Percentiles rank a stretch among this genome's conserved stretches.
Evolutionary conservation across 2,797 vertebrate species (phyloP).

Genomic region (Sternarchorhynchus goeldii): DNA sequence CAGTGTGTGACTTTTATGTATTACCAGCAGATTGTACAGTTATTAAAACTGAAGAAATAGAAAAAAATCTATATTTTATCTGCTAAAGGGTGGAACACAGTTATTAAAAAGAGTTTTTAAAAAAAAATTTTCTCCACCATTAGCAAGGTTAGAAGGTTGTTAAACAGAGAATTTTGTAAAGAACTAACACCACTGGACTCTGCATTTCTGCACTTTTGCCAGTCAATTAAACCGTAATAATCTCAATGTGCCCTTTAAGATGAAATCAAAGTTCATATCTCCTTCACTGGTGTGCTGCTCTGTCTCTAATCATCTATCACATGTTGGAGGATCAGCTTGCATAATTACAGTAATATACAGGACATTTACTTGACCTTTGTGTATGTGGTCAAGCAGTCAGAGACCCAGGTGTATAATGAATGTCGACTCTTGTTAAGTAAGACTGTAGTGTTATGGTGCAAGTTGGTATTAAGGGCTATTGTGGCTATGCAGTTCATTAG

Average conservation of each 20-base stretch:
- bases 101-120: neutral
- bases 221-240: conserved; percentile 60
- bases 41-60: neutral
- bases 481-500: conserved; percentile 45
- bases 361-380: conserved; percentile 71
- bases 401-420: conserved; percentile 64
- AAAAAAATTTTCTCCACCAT: too few species aligned
- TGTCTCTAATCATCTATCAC: conserved; percentile 69
- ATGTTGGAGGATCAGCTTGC: conserved; percentile 65
- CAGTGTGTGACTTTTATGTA: neutral
- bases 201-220: conserved; percentile 51
- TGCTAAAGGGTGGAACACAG: neutral
- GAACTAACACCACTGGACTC: conserved; percentile 44
- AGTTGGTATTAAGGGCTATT: conserved; percentile 55
- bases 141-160: conserved; percentile 23
- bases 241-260: conserved; percentile 65
- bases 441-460: conserved; percentile 56
- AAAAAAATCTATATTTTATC: neutral
- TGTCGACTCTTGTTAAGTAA: conserved; percentile 65
- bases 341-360: conserved; percentile 73
- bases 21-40: neutral
- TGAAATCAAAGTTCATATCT: conserved; percentile 66
- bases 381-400: conserved; percentile 54
- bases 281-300: conserved; percentile 61
- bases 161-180: conserved; percentile 38